These are phyloP conservation scores for Sandelia bainsii DNA, from an alignment of 2,797 vertebrate species.

Conservation along the genomic window DNA sequence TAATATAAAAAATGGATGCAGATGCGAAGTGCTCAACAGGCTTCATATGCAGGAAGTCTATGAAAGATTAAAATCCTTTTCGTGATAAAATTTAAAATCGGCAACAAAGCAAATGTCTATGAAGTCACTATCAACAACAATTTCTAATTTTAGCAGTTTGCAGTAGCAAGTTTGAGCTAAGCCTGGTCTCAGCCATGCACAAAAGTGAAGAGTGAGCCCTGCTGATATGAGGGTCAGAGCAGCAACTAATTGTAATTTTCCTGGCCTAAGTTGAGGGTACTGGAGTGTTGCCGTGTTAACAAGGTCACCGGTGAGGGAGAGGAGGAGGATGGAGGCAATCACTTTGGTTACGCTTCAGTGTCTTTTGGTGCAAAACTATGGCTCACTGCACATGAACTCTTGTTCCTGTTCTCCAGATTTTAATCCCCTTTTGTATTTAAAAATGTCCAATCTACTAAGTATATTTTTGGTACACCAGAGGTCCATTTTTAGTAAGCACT, in stretches of 20 bases:
- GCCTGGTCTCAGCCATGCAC: conserved; percentile 3
- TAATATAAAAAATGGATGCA: not conserved
- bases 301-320: conserved; percentile 47
- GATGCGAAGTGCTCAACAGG: not conserved
- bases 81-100: not conserved
- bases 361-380: conserved; percentile 28
- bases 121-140: conserved; percentile 7
- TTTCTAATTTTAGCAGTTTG: not conserved
- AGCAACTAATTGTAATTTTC: conserved; percentile 43
- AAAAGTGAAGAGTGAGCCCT: conserved; percentile 20
- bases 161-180: conserved; percentile 3
- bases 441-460: conserved; percentile 24
- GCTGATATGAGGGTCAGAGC: conserved; percentile 37
- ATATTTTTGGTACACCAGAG: conserved; percentile 2
- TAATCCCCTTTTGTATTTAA: conserved; percentile 27
- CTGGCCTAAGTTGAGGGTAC: conserved; percentile 29
- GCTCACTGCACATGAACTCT: conserved; percentile 25
- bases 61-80: not conserved
- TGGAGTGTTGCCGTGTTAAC: conserved; percentile 60
- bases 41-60: not conserved
- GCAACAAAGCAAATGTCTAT: not conserved
- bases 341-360: conserved; percentile 33
- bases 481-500: conserved; percentile 13
- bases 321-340: conserved; percentile 31
- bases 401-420: conserved; percentile 25